A percentile compares a stretch with the other conserved stretches of the same genome.
Evolutionary conservation across 2,888 invertebrate species (phyloP).

Genomic region (Apamea crenata): DNA sequence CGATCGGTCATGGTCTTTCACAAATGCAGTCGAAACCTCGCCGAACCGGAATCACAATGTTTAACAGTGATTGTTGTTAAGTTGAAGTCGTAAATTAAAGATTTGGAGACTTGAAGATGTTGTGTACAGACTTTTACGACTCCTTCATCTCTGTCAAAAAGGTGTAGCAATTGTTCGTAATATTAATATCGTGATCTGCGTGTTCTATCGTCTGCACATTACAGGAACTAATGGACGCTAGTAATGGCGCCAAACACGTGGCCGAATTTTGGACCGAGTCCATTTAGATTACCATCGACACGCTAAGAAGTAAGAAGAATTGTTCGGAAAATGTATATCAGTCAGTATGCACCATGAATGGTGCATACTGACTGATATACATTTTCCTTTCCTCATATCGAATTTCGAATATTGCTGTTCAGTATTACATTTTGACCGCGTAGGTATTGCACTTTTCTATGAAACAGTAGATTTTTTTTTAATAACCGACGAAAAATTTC

Average conservation of each 20-base stretch:
- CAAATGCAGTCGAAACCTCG: constrained; percentile 62
- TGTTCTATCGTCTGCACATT: background rate
- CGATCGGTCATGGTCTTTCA: constrained; percentile 79
- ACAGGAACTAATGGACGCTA: background rate
- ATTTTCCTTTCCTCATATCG: no score
- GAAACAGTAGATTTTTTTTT: no score
- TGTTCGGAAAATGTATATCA: background rate
- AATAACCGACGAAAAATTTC: no score
- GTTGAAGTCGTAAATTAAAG: constrained; percentile 16
- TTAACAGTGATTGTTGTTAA: constrained; percentile 21
- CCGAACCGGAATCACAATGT: constrained; percentile 45
- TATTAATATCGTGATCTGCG: background rate
- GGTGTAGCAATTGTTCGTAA: background rate
- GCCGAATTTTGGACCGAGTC: background rate
- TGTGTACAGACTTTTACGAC: background rate
- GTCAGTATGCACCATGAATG: background rate
- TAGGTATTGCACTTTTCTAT: no score
- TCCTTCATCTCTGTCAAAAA: background rate
- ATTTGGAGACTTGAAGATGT: constrained; percentile 16
- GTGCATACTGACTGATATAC: no score
- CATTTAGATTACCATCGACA: background rate
- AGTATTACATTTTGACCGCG: no score
- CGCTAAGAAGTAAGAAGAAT: no score
- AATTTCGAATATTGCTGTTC: no score
- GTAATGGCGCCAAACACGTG: background rate